Percentiles rank a stretch among this genome's conserved stretches.
phyloP scores from a whole-genome alignment of 2,888 invertebrate species.

The Camptogramma bilineatum region DNA sequence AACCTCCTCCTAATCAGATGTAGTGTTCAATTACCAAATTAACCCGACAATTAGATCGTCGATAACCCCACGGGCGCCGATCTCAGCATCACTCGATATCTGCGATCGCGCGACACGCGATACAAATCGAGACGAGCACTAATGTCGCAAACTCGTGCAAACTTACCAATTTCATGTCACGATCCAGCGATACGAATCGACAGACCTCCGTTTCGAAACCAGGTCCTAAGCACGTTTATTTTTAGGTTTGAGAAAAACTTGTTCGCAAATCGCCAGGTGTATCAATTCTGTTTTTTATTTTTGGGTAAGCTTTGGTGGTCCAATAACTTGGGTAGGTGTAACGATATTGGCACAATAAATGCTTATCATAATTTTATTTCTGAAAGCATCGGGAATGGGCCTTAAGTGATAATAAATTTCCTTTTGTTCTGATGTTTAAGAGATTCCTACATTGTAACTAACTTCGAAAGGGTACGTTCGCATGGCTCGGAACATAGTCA shows the following conservation, averaged over 20 bases:
- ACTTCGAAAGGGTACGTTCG: conserved; percentile 27
- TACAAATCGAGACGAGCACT: conserved; percentile 38
- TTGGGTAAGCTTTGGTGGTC: conserved; percentile 42
- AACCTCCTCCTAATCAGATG: conserved; percentile 21
- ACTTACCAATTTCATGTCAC: conserved; percentile 72
- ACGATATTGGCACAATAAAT: conserved; percentile 41
- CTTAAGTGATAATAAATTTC: conserved; percentile 35
- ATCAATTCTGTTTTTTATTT: conserved; percentile 37
- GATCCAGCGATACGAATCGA: conserved; percentile 51
- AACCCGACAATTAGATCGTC: conserved; percentile 32
- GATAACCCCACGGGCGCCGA: conserved; percentile 41
- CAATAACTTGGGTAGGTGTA: conserved; percentile 44
- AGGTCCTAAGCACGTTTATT: conserved; percentile 28
- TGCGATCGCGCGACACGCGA: conserved; percentile 42
- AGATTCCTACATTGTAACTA: conserved; percentile 18
- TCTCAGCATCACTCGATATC: conserved; percentile 37
- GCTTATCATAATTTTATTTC: conserved; percentile 41
- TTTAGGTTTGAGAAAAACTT: conserved; percentile 29
- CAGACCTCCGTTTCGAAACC: conserved; percentile 26
- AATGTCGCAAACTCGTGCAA: conserved; percentile 66
- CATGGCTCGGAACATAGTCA: conserved; percentile 51
- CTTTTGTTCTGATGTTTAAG: conserved; percentile 24
- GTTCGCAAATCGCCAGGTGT: conserved; percentile 37
- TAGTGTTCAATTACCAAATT: conserved; percentile 41
- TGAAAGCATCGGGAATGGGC: conserved; percentile 24